Conservation (phyloP, 2,888 invertebrate genomes). For the Drosophila neonasuta region DNA sequence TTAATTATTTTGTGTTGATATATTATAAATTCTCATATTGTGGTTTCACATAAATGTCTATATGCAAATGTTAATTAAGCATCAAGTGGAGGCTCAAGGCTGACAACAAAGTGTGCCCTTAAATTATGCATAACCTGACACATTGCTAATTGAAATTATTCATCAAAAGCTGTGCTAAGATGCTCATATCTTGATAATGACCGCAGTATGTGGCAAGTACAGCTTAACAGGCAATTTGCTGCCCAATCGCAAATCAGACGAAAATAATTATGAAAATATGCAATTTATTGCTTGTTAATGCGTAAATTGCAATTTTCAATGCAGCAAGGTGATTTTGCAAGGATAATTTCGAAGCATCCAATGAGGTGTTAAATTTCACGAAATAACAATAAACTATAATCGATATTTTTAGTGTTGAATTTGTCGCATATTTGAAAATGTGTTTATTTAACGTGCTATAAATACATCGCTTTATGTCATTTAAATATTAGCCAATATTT, state of each 20-base stretch:
- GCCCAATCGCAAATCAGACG: slow-evolving; percentile 2
- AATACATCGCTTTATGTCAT: too few species aligned
- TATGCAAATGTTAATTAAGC: slow-evolving; percentile 23
- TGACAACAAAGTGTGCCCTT: background rate
- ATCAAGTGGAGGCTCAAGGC: background rate
- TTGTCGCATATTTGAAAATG: background rate
- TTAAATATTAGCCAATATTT: too few species aligned
- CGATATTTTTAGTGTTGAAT: background rate
- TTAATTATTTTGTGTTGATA: slow-evolving; percentile 49
- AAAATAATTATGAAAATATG: slow-evolving; percentile 4
- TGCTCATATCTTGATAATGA: slow-evolving; percentile 2
- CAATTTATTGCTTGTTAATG: background rate
- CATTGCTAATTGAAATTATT: slow-evolving; percentile 18
- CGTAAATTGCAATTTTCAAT: too few species aligned
- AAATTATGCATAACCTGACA: slow-evolving; percentile 19
- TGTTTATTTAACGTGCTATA: background rate
- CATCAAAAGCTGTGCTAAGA: slow-evolving; percentile 21
- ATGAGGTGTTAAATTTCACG: background rate
- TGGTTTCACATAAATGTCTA: slow-evolving; percentile 5
- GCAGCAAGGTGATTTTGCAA: background rate
- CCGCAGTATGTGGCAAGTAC: background rate
- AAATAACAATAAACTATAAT: background rate
- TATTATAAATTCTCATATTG: slow-evolving; percentile 34
- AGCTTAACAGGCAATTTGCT: slow-evolving; percentile 1
- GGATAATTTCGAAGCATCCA: background rate